phyloP scores from a whole-genome alignment of 2,797 vertebrate species.

The Falco cherrug region DNA sequence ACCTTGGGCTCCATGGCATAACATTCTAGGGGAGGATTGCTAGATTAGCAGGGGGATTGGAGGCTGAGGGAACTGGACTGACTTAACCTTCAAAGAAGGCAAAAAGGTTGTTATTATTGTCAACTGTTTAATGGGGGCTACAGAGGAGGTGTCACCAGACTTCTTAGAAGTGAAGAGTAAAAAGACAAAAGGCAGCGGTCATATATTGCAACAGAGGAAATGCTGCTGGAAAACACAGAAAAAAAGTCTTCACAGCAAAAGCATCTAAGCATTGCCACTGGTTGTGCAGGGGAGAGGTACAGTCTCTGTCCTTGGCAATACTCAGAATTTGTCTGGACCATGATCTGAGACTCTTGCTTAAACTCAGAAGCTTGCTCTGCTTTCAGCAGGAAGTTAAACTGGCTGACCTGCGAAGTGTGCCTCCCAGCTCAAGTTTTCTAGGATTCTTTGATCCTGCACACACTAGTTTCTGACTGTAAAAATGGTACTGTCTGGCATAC shows the following conservation, averaged over 20 bases:
- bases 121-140: background rate
- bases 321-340: background rate
- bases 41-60: background rate
- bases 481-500: background rate
- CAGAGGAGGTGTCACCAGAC: background rate
- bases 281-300: background rate
- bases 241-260: background rate
- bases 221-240: background rate
- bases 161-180: background rate
- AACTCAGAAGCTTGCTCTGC: background rate
- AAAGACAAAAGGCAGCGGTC: background rate
- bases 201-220: background rate
- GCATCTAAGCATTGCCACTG: background rate
- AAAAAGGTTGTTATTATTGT: background rate
- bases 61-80: background rate
- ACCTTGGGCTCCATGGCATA: background rate
- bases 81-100: background rate
- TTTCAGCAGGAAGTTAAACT: background rate
- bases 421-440: background rate
- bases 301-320: background rate
- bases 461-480: background rate
- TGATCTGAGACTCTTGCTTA: background rate
- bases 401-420: background rate
- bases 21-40: background rate
- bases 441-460: background rate